A percentile compares a stretch with the other conserved stretches of the same genome.
phyloP scores from a whole-genome alignment of 2,113 vertebrate genomes.

The Canis aureus region DNA sequence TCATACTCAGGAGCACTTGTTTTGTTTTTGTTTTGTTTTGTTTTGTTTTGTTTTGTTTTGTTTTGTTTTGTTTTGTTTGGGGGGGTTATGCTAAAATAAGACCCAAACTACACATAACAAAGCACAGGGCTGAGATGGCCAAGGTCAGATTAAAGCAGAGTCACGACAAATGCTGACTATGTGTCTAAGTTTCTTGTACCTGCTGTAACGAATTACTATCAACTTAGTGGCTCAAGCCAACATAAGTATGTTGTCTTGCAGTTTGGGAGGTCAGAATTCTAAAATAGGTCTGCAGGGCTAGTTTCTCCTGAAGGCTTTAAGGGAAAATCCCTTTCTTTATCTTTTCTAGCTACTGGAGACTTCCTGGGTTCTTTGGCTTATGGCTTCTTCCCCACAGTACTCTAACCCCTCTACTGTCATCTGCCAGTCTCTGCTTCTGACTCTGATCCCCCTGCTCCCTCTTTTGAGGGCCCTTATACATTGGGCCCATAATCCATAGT shows the following conservation, averaged over 20 bases:
- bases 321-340: neutral
- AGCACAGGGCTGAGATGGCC: neutral
- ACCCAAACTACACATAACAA: neutral
- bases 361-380: neutral
- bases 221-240: neutral
- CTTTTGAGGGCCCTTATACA: neutral
- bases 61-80: too few relatives aligned
- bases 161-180: neutral
- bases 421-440: neutral
- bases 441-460: neutral
- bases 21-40: too few relatives aligned
- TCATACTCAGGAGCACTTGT: neutral
- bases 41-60: too few relatives aligned
- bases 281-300: neutral
- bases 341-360: neutral
- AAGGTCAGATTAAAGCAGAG: neutral
- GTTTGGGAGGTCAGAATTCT: neutral
- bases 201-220: neutral
- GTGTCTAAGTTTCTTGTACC: neutral
- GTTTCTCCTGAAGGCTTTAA: neutral
- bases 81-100: neutral
- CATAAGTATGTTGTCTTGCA: neutral
- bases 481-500: too few relatives aligned
- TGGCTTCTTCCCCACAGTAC: neutral
- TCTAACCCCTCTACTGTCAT: neutral